Evolutionary conservation across 2,113 vertebrate genomes (phyloP).

Genomic region (Casuarius casuarius): DNA sequence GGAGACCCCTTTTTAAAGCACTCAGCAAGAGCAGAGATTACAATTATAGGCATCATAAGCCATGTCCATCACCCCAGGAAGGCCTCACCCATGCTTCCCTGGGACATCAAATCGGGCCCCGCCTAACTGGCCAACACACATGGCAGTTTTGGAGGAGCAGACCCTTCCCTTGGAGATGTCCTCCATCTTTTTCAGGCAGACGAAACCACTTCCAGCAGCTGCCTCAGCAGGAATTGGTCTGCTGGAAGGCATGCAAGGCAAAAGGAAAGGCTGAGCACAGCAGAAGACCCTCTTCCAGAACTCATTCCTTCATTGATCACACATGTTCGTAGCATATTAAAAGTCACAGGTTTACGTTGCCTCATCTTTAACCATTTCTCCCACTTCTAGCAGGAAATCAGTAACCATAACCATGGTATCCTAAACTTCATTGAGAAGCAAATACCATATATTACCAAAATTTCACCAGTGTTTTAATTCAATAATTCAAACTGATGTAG

Average conservation of each 20-base stretch:
- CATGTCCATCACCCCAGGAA: not conserved
- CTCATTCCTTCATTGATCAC: not conserved
- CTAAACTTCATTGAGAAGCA: not conserved
- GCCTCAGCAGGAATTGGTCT: not conserved
- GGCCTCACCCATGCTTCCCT: not conserved
- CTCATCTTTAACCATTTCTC: not conserved
- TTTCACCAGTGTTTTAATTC: not conserved
- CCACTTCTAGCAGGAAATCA: not conserved
- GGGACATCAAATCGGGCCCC: not conserved
- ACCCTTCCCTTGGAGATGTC: not conserved
- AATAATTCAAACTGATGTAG: not conserved
- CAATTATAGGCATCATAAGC: not conserved
- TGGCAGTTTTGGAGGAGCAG: not conserved
- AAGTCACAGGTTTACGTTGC: not conserved
- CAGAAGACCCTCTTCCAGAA: not conserved
- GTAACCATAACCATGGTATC: not conserved
- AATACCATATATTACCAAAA: not conserved
- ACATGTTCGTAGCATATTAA: fast-evolving
- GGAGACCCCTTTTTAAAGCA: not conserved
- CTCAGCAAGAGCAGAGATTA: not conserved
- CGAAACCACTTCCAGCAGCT: not conserved
- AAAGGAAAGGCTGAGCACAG: not conserved
- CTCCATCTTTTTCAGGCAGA: not conserved
- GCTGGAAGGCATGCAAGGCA: not conserved
- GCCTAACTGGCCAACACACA: fast-evolving